A percentile compares a stretch with the other conserved stretches of the same genome.
These are phyloP conservation scores for Phortica okadai DNA, from an alignment of 2,888 invertebrate species.

Conservation along the genomic window DNA sequence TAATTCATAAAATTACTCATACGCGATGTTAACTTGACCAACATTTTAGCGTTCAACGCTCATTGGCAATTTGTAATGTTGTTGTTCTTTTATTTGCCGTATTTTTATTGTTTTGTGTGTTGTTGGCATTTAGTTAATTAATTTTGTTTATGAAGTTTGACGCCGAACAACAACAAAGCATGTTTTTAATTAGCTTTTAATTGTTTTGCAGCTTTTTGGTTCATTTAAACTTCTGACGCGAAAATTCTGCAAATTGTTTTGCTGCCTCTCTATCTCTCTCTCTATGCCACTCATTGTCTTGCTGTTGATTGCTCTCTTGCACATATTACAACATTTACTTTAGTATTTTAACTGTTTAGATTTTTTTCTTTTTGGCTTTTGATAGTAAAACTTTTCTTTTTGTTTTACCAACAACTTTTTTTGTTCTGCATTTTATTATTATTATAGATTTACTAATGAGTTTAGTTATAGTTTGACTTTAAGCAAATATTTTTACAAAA, in stretches of 20 bases:
- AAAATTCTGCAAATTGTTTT: neutral
- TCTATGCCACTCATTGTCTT: neutral
- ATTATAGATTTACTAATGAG: constrained; percentile 3
- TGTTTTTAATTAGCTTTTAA: constrained; percentile 26
- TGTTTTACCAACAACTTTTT: neutral
- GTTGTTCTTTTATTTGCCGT: neutral
- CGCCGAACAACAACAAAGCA: neutral
- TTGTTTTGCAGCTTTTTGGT: constrained; percentile 19
- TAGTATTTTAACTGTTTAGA: neutral
- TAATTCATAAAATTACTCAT: too few relatives aligned
- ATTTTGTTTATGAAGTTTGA: neutral
- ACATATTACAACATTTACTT: neutral
- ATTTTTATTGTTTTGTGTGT: neutral
- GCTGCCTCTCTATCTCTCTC: neutral
- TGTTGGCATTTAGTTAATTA: neutral
- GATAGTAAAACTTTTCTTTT: neutral
- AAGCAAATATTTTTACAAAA: neutral
- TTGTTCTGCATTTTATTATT: neutral
- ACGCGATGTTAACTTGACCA: too few relatives aligned
- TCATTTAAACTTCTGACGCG: constrained; percentile 14
- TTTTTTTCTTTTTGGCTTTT: neutral
- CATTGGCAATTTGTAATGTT: too few relatives aligned
- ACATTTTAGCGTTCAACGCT: too few relatives aligned
- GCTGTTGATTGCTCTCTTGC: too few relatives aligned
- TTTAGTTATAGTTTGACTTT: neutral